A percentile compares a stretch with the other conserved stretches of the same genome.
Evolutionary conservation across 2,113 vertebrate species (phyloP).

Genomic region (Tetrax tetrax): DNA sequence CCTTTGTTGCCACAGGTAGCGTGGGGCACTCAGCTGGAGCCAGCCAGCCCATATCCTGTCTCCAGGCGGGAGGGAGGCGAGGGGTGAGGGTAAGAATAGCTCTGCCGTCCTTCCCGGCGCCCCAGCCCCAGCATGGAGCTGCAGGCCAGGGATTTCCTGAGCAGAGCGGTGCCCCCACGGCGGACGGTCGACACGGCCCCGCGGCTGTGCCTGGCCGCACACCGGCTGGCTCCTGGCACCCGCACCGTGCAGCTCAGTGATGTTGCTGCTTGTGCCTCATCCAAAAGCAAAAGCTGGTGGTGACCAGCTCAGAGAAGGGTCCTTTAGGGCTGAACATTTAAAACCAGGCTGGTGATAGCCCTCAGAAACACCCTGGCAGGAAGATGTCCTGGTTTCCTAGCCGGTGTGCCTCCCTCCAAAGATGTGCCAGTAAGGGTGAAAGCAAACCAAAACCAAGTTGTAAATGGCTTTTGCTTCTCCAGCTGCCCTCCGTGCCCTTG

Average conservation of each 20-base stretch:
- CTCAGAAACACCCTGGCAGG: background rate
- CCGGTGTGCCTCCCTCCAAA: rapidly evolving
- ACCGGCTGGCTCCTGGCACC: background rate
- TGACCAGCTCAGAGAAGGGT: background rate
- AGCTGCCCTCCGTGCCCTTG: rapidly evolving
- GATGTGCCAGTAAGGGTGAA: background rate
- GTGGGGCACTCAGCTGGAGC: rapidly evolving
- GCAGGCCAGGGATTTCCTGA: background rate
- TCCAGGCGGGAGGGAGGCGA: background rate
- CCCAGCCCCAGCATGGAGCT: background rate
- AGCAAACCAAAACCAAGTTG: background rate
- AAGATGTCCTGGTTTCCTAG: background rate
- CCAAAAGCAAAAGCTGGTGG: background rate
- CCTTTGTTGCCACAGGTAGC: background rate
- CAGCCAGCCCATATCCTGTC: background rate
- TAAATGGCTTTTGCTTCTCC: background rate
- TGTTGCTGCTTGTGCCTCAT: rapidly evolving
- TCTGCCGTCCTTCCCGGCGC: background rate
- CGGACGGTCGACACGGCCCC: background rate
- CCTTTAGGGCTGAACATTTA: background rate
- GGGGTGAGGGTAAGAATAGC: slow-evolving; percentile 16
- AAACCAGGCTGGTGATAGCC: background rate
- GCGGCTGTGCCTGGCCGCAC: rapidly evolving
- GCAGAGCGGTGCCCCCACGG: background rate
- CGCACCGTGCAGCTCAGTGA: rapidly evolving